Percentiles rank a stretch among this genome's conserved stretches.
These are phyloP conservation scores for Opisthograptis luteolata DNA, from an alignment of 2,888 invertebrate species.

Conservation along the genomic window DNA sequence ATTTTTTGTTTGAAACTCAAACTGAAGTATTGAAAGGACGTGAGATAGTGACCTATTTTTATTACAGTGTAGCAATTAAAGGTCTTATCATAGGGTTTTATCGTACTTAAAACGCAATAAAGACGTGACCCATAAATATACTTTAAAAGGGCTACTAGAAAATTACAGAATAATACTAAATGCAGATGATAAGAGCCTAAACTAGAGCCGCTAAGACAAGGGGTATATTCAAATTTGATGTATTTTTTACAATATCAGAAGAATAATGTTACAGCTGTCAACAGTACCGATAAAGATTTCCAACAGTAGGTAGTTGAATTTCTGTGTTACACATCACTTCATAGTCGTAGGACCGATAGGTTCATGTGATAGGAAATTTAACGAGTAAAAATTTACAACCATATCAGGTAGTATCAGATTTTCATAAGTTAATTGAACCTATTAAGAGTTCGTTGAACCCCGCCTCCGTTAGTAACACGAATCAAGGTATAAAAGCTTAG, in stretches of 20 bases:
- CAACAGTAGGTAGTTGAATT: no score
- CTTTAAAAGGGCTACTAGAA: not conserved
- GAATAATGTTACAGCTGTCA: not conserved
- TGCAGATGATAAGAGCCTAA: not conserved
- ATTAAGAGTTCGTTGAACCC: no score
- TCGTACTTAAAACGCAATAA: constrained; percentile 2
- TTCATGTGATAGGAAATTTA: no score
- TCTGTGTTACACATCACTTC: no score
- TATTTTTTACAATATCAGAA: not conserved
- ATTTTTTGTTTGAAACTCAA: not conserved
- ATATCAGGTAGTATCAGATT: no score
- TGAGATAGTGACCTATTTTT: constrained; percentile 20
- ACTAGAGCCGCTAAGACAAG: not conserved
- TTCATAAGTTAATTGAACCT: no score
- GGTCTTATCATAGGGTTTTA: not conserved
- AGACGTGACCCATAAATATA: constrained; percentile 4
- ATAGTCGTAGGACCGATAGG: no score
- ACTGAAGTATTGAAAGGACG: constrained; percentile 1
- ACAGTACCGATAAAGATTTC: not conserved
- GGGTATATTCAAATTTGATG: not conserved
- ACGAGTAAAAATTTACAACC: no score
- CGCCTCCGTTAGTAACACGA: no score
- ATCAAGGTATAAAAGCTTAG: constrained; percentile 6
- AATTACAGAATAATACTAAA: not conserved
- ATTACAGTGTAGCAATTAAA: constrained; percentile 6